Evolutionary conservation across 2,113 vertebrate genomes (phyloP).

Genomic region (Rhinolophus ferrumequinum): DNA sequence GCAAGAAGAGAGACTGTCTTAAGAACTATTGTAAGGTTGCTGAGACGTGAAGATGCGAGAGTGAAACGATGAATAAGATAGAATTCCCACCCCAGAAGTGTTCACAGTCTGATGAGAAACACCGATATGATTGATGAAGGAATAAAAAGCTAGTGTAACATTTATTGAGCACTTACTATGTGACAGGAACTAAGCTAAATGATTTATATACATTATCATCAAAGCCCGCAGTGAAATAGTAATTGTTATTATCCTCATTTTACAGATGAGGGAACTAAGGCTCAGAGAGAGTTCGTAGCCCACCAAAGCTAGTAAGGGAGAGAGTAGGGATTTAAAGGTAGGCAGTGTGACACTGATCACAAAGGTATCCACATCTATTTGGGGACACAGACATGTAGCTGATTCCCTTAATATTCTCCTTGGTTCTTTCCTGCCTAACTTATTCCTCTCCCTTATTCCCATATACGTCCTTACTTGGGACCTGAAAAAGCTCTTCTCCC

Average conservation of each 20-base stretch:
- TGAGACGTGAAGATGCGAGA: background rate
- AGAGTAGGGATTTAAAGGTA: background rate
- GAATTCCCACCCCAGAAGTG: slow-evolving; percentile 16
- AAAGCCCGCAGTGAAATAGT: background rate
- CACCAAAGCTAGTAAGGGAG: background rate
- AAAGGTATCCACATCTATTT: background rate
- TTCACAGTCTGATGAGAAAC: slow-evolving; percentile 42
- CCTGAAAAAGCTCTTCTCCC: background rate
- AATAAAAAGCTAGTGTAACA: slow-evolving; percentile 60
- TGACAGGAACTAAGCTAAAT: slow-evolving; percentile 45
- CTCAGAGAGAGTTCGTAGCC: background rate
- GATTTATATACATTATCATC: slow-evolving; percentile 21
- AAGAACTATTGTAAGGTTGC: background rate
- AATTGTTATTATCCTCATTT: slow-evolving; percentile 43
- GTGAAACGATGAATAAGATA: slow-evolving; percentile 14
- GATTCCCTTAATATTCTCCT: background rate
- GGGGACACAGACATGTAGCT: background rate
- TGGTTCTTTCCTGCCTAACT: background rate
- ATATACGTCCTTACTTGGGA: background rate
- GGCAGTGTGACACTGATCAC: background rate
- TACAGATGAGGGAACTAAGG: background rate
- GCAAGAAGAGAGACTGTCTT: background rate
- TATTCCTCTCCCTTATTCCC: background rate
- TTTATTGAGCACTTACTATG: slow-evolving; percentile 67
- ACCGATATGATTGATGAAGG: background rate